Base-by-base conservation (phyloP, 2,113 vertebrate species). In the Speoplatyrhinus poulsoni region DNA sequence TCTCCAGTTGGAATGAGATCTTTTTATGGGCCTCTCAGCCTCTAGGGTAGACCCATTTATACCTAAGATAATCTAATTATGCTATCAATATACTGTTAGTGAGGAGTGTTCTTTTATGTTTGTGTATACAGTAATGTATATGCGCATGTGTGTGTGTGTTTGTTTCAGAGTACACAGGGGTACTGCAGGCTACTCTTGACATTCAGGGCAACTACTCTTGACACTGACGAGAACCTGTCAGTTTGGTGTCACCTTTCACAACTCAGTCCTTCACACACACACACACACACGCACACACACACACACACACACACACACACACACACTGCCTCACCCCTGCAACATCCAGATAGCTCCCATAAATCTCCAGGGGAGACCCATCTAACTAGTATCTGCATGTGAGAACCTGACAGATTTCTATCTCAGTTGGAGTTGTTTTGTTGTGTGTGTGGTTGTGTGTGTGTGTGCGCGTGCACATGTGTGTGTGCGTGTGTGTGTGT, bases 161-260 rank as follows among this genome's bases (percentile, higher is more conserved):
- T 65, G 46, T 74, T 66, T 67, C 36, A 11, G 46, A 79, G 73
- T 58, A 70, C 19, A 64, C 60, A 62, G 36, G 49, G 62, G 73
- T 83, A 80, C 81, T 76, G 62, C 69, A 75, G 57, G 26, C 67
- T 8, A 3, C 62, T 76, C 74, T 41, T 88, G 86, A 80, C 75
- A 88, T 88, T 84, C 78, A 76, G 85, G 85, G 84, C 26, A 3
- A 26, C 26, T 26, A 85, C 91, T 89, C 83, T 26, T 26, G 26
- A 26, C 86, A 80, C 82, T 77, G 76, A 81, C 80, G 33, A 81
- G 61, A 72, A 64, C 60, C 80, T 91, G 88, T 90, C 82, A 89
- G 72, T 76, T 71, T 46, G 65, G 88, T 89, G 78, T 91, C 85
- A 79, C 73, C 84, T 93, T 90, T 89, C 91, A 85, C 79, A 15